Percentiles rank a stretch among this genome's conserved stretches.
phyloP scores from a whole-genome alignment of 2,888 invertebrate species.

The Mythimna vitellina region DNA sequence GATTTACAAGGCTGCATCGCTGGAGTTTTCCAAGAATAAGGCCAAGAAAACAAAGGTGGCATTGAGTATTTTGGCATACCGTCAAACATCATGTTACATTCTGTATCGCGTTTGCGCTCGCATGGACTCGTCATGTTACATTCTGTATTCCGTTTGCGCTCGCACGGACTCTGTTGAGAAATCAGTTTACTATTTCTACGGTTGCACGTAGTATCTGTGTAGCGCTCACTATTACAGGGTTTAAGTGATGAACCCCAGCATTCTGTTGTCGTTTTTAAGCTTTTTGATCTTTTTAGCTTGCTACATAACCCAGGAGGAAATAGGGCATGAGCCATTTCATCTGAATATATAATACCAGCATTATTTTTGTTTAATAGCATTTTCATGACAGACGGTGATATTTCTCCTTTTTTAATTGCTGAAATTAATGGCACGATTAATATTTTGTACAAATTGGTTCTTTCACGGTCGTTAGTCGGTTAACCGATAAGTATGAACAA shows the following conservation, averaged over 20 bases:
- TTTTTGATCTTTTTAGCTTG: slow-evolving; percentile 23
- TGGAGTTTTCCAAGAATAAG: not conserved
- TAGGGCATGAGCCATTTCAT: slow-evolving; percentile 27
- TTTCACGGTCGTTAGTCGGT: not conserved
- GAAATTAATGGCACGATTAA: slow-evolving; percentile 20
- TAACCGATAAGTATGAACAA: not conserved
- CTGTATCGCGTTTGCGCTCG: not conserved
- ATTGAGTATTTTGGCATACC: slow-evolving; percentile 36
- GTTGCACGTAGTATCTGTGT: not conserved
- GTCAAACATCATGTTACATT: slow-evolving; percentile 15
- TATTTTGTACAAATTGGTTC: not conserved
- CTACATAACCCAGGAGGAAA: slow-evolving; percentile 9
- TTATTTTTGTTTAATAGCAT: slow-evolving; percentile 47
- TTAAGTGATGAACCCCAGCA: slow-evolving; percentile 1
- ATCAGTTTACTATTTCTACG: not conserved
- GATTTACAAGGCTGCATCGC: not conserved
- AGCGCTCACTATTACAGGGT: slow-evolving; percentile 34
- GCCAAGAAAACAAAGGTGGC: not conserved
- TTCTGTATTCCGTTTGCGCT: not conserved
- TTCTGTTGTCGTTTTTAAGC: slow-evolving; percentile 20
- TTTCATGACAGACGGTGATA: slow-evolving; percentile 53
- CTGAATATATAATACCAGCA: slow-evolving; percentile 54
- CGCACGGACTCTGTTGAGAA: not conserved
- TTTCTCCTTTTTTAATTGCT: slow-evolving; percentile 45
- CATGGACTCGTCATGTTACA: slow-evolving; percentile 1